Percentiles rank a stretch among this genome's conserved stretches.
phyloP scores from a whole-genome alignment of 2,797 vertebrate species.

The Pipistrellus pipistrellus region DNA sequence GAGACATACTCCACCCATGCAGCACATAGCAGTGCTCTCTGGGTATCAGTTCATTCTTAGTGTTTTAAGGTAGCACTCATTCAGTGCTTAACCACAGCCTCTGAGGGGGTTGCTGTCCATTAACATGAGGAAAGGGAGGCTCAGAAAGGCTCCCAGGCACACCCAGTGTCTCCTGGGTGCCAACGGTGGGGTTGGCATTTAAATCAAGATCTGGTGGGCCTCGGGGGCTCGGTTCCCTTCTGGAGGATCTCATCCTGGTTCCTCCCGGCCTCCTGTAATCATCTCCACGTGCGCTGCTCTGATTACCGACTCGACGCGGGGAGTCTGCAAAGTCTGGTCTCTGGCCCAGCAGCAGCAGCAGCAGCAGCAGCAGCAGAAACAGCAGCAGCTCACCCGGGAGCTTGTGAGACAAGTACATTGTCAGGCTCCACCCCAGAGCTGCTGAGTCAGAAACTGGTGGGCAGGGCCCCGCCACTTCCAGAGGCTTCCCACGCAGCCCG shows the following conservation, averaged over 20 bases:
- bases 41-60: not conserved
- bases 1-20: not conserved
- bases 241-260: not conserved
- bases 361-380: not conserved
- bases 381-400: not conserved
- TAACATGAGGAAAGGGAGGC: not conserved
- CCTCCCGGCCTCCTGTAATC: not conserved
- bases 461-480: not conserved
- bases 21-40: fast-evolving
- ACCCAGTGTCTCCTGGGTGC: not conserved
- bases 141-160: not conserved
- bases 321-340: not conserved
- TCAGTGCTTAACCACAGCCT: not conserved
- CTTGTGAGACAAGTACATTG: not conserved
- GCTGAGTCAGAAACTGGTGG: not conserved
- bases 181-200: not conserved
- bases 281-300: not conserved
- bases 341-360: not conserved
- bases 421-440: not conserved
- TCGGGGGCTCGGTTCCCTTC: not conserved
- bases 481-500: not conserved
- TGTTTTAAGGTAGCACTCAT: not conserved
- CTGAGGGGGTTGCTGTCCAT: not conserved
- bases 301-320: too few species aligned
- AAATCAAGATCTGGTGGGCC: not conserved